Evolutionary conservation across 2,797 vertebrate species (phyloP), one percentile per base, ranked within the genome.

Genomic region (Brachymystax lenok): DNA sequence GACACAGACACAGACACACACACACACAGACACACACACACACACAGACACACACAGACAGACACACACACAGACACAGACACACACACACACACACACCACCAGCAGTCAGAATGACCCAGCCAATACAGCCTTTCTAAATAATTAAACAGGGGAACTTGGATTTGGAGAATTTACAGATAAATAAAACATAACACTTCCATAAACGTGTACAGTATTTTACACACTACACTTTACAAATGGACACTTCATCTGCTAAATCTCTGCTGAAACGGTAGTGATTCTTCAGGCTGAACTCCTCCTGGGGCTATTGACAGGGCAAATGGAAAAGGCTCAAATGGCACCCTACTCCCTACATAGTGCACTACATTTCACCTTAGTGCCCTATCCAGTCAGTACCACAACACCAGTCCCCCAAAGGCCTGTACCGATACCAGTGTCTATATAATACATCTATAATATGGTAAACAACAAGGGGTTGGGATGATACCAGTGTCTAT

Each of bases 101-200:
- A 10, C 21, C 12, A 24, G 4, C 19, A 46, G 8, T 50, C 12
- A 46, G 24, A 71, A 7, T 16, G 14, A 5, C 24, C 16, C 14
- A 56, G 40, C 13, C 12, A 27, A 56, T 73, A 63, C n/a, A 24
- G 72, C 19, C 5, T 16, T n/a, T 14, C 17, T 73, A 3, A 84
- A 90, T 87, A 84, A 89, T 92, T 92, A 51, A 88, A 66, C 68
- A 79, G 77, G 74, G 85, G 86, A 88, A 84, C 80, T 86, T 79
- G 46, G 75, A 76, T 86, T 87, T 83, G 79, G 28, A 88, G 77
- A 87, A 88, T 28, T 75, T 76, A 52, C 33, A 56, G n/a, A 85
- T 90, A 76, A 89, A 90, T 88, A 86, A 91, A 88, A 88, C 77
- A 91, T 88, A 4, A 52, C 1, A 68, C 75, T 75, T 85, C 54